phyloP scores from a whole-genome alignment of 2,888 invertebrate species.

The Adelognathus sp. region DNA sequence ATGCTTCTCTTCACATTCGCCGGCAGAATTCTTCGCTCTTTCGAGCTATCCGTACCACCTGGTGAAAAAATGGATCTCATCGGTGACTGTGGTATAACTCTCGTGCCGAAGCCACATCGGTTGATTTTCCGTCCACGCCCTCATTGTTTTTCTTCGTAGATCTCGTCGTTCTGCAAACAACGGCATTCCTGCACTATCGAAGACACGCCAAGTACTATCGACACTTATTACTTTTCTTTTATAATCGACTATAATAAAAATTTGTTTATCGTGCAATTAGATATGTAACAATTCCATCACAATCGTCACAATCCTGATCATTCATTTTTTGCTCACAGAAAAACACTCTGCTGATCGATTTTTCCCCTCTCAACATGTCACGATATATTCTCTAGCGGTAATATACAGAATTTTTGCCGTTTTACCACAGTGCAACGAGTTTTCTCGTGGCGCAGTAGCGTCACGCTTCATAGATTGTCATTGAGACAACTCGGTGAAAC shows the following conservation, averaged over 20 bases:
- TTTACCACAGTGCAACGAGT: not conserved
- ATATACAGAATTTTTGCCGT: not conserved
- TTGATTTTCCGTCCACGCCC: conserved; percentile 78
- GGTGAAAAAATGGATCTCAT: conserved; percentile 83
- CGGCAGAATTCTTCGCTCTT: conserved; percentile 85
- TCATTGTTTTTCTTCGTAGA: conserved; percentile 10
- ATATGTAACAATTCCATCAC: conserved; percentile 25
- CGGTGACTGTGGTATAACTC: conserved; percentile 89
- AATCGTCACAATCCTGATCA: not conserved
- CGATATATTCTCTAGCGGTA: not conserved
- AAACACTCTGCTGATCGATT: not conserved
- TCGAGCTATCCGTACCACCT: conserved; percentile 80
- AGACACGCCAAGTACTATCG: not conserved
- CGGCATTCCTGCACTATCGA: not conserved
- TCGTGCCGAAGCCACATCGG: conserved; percentile 85
- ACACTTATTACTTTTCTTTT: not conserved
- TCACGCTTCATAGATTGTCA: conserved; percentile 65
- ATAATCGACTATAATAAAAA: not conserved
- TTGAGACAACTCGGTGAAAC: conserved; percentile 51
- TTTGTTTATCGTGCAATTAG: not conserved
- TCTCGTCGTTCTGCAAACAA: conserved; percentile 33
- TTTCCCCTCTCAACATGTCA: not conserved
- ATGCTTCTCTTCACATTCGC: conserved; percentile 87
- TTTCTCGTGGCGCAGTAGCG: conserved; percentile 55
- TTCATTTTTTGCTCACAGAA: not conserved